Conservation (phyloP, 1,140 invertebrate genomes). For the Neocloeon triangulifer region DNA sequence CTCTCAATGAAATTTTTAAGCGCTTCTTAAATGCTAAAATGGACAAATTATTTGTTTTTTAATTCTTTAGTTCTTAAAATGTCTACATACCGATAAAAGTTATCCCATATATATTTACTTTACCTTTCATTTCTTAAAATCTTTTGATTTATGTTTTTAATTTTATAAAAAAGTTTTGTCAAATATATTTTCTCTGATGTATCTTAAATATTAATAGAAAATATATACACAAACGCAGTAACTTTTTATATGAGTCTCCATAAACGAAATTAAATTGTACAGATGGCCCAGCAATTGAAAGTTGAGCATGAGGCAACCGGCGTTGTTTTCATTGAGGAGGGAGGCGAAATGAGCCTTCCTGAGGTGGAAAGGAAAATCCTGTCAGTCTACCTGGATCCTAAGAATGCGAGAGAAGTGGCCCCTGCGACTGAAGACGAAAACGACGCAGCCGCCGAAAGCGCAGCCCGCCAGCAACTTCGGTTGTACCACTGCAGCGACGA, state of each 20-base stretch:
- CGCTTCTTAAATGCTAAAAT: too few relatives aligned
- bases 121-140: neutral
- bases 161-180: too few relatives aligned
- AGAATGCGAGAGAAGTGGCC: slow-evolving; percentile 13
- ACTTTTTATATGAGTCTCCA: too few relatives aligned
- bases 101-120: too few relatives aligned
- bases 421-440: slow-evolving; percentile 15
- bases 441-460: slow-evolving; percentile 13
- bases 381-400: slow-evolving; percentile 41
- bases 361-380: slow-evolving; percentile 37
- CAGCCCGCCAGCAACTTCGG: slow-evolving; percentile 26
- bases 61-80: too few relatives aligned
- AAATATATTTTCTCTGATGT: too few relatives aligned
- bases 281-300: slow-evolving; percentile 18
- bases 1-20: too few relatives aligned
- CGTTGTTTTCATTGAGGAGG: slow-evolving; percentile 62
- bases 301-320: slow-evolving; percentile 18
- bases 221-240: too few relatives aligned
- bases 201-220: too few relatives aligned
- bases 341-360: slow-evolving; percentile 51
- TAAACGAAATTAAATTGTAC: slow-evolving; percentile 1
- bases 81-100: too few relatives aligned
- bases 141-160: too few relatives aligned
- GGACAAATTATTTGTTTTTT: too few relatives aligned
- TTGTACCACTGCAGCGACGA: slow-evolving; percentile 50